Percentiles rank a stretch among this genome's conserved stretches.
Evolutionary conservation across 2,888 invertebrate species (phyloP).

Genomic region (Campoplex nolae): DNA sequence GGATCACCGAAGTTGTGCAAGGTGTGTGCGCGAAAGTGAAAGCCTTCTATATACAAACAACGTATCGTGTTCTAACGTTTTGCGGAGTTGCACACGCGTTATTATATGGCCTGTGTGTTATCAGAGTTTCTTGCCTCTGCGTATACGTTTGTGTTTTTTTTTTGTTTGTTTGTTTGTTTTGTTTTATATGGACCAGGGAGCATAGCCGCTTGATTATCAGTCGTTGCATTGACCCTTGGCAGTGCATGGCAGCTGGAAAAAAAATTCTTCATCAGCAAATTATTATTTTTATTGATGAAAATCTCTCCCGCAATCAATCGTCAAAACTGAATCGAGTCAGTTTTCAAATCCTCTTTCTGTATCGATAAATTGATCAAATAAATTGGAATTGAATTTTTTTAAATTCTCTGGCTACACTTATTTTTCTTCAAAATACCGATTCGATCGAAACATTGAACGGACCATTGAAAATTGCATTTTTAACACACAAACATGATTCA

Average conservation of each 20-base stretch:
- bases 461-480: neutral
- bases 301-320: neutral
- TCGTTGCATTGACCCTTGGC: conserved; percentile 47
- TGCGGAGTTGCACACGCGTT: conserved; percentile 57
- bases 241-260: neutral
- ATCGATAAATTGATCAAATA: too few relatives aligned
- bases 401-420: too few relatives aligned
- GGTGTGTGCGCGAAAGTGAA: conserved; percentile 71
- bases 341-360: too few relatives aligned
- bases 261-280: neutral
- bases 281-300: neutral
- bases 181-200: conserved; percentile 41
- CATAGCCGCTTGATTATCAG: conserved; percentile 13
- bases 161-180: neutral
- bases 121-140: conserved; percentile 24
- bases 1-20: conserved; percentile 69
- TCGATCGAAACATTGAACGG: too few relatives aligned
- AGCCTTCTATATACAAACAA: conserved; percentile 62
- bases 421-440: too few relatives aligned
- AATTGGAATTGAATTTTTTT: too few relatives aligned
- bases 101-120: conserved; percentile 33
- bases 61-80: conserved; percentile 56
- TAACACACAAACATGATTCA: neutral
- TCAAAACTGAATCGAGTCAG: too few relatives aligned
- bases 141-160: neutral